Evolutionary conservation across 53 echinoderm and acorn worm species (phyloP).

Genomic region (Zoroaster sp.): DNA sequence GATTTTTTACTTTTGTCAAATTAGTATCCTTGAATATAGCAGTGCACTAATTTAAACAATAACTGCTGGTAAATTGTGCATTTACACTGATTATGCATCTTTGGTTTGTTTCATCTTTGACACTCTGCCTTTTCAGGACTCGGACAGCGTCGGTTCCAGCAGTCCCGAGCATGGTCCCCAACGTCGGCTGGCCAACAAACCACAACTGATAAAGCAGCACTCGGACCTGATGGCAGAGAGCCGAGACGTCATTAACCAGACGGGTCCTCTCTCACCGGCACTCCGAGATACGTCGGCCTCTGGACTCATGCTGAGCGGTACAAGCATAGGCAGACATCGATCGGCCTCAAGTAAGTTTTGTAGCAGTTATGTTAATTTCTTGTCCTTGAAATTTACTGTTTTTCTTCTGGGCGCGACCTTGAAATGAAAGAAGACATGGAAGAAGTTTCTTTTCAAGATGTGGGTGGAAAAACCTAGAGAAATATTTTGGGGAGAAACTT

Average conservation of each 20-base stretch:
- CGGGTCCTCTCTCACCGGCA: constrained; percentile 21
- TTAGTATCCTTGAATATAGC: too few species aligned
- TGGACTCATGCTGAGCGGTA: constrained; percentile 19
- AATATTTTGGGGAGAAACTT: too few species aligned
- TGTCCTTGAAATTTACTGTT: too few species aligned
- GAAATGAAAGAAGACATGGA: background rate
- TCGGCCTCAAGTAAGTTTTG: constrained; percentile 76
- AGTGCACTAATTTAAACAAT: too few species aligned
- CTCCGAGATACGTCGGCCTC: constrained; percentile 22
- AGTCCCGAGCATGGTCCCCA: constrained; percentile 56
- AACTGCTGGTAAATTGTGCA: too few species aligned
- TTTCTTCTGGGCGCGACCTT: too few species aligned
- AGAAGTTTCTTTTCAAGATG: too few species aligned
- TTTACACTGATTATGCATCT: too few species aligned
- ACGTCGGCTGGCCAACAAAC: constrained; percentile 15
- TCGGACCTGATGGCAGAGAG: constrained; percentile 44
- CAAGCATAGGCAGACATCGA: constrained; percentile 53
- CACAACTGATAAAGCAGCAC: constrained; percentile 35
- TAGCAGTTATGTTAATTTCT: background rate
- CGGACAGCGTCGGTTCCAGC: constrained; percentile 50
- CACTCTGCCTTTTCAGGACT: constrained; percentile 14
- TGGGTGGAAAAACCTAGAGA: too few species aligned
- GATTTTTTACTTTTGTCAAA: too few species aligned
- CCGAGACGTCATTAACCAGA: constrained; percentile 4
- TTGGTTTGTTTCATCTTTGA: background rate